These are phyloP conservation scores for Reinhardtius hippoglossoides DNA, from an alignment of 2,113 vertebrate genomes.

Conservation along the genomic window DNA sequence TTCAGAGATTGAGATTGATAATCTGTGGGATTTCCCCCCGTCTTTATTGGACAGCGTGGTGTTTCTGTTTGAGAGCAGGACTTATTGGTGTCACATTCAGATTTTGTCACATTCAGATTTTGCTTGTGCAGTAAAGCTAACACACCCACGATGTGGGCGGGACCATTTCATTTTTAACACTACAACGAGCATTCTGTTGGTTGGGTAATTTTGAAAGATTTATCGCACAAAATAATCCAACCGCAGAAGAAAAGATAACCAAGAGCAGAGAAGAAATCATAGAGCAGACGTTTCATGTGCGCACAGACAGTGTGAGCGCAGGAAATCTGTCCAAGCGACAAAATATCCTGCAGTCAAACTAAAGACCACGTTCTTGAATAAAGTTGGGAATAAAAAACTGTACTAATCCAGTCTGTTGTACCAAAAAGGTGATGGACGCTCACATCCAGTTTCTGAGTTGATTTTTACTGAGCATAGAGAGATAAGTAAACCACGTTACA, in stretches of 20 bases:
- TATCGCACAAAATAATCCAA: no score
- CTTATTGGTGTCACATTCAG: background rate
- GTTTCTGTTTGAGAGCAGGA: background rate
- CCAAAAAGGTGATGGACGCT: slow-evolving; percentile 41
- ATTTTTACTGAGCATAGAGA: slow-evolving; percentile 29
- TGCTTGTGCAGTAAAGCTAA: no score
- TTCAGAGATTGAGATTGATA: slow-evolving; percentile 8
- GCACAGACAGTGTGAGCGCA: no score
- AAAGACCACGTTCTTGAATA: background rate
- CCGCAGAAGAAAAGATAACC: no score
- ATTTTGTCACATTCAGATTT: no score
- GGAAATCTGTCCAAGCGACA: no score
- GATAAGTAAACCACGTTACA: slow-evolving; percentile 40
- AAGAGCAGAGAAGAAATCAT: no score
- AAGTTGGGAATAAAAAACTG: background rate
- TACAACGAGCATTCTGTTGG: no score
- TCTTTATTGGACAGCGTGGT: background rate
- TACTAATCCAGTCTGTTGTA: slow-evolving; percentile 36
- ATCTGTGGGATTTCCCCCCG: background rate
- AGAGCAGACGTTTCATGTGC: no score
- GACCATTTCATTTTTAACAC: no score
- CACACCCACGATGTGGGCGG: no score
- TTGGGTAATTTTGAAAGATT: no score
- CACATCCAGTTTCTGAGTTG: slow-evolving; percentile 31
- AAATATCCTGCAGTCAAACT: background rate